phyloP scores from a whole-genome alignment of 2,113 vertebrate genomes.

The Catharus bicknelli region DNA sequence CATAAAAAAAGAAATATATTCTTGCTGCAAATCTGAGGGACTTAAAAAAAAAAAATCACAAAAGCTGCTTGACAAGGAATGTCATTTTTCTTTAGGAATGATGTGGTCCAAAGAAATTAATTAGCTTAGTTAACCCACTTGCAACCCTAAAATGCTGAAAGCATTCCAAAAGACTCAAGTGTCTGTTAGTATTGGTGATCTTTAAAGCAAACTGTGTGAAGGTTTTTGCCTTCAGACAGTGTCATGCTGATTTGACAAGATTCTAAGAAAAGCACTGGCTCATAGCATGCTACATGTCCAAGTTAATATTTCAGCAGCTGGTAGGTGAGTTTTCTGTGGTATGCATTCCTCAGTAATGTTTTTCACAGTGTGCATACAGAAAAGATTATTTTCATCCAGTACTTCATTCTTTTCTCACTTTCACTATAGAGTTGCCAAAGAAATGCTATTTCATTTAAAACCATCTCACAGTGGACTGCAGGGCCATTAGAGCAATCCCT shows the following conservation, averaged over 20 bases:
- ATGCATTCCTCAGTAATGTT: neutral
- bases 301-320: slow-evolving; percentile 13
- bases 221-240: neutral
- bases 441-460: slow-evolving; percentile 6
- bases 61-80: neutral
- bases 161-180: neutral
- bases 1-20: slow-evolving; percentile 16
- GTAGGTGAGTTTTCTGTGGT: neutral
- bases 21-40: neutral
- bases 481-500: neutral
- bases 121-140: neutral
- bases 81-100: neutral
- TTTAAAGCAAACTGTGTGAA: neutral
- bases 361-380: neutral
- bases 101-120: slow-evolving; percentile 5
- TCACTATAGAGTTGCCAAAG: neutral
- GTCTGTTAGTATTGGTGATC: neutral
- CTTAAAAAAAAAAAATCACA: neutral
- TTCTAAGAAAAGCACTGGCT: slow-evolving; percentile 4
- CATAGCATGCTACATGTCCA: neutral
- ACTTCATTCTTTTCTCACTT: neutral
- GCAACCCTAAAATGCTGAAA: neutral
- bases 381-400: neutral
- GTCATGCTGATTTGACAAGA: neutral
- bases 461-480: neutral